Base-by-base conservation (phyloP, 1,140 invertebrate genomes). In the Nylanderia fulva region DNA sequence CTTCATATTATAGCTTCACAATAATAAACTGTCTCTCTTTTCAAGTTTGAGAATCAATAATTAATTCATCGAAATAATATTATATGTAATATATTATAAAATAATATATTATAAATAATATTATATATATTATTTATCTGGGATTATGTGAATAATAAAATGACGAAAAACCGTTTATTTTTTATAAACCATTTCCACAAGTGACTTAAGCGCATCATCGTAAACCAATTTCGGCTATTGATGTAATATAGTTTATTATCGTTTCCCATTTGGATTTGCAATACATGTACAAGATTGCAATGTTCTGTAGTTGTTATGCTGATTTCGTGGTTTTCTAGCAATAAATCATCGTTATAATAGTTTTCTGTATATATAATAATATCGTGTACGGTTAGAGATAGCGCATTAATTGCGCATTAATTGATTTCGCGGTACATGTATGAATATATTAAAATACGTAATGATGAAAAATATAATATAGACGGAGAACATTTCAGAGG, bases 221-320 rank as follows among this genome's bases (percentile, higher is more conserved):
- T 42, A 18, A 45, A 27, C 1, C n/a, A n/a, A 11, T 71, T 71
- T 45, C 21, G 29, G 21, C 2, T 56, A 24, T 54, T 29, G 39
- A 2, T n/a, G 15, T 52, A 36, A 54, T 68, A 56, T 3, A 24
- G n/a, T 9, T 54, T 79, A 79, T 66, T 79, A 61, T 66, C 11
- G 27, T 68, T 68, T 79, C 21, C 6, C 63, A 79, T 79, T 54
- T 21, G 61, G 61, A 79, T 68, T 79, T 79, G 33, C 15, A 48
- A 21, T 68, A 79, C 29, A 8, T 13, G 21, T 27, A 4, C 15
- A 21, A 79, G 9, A 33, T 39, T 52, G 15, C 29, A 79, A 66
- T 21, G 27, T 68, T 68, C 33, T 15, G 21, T 36, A 79, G 6
- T 79, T 77, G 52, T 69, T 58, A 66, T 56, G 45, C 21, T 68